Evolutionary conservation across 2,888 invertebrate genomes (phyloP).

Genomic region (Therioaphis trifolii): DNA sequence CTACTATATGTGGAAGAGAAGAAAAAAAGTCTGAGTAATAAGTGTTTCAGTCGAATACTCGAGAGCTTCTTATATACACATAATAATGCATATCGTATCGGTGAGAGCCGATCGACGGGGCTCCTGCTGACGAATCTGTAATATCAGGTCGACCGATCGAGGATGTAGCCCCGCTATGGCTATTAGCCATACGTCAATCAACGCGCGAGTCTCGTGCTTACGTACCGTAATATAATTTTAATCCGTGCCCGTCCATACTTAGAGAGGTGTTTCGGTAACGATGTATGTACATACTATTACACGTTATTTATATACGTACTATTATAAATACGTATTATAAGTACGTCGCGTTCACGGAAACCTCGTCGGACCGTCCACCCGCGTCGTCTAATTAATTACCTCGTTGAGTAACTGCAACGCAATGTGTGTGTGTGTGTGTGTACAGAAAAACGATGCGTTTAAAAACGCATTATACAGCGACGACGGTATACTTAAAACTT

Average conservation of each 20-base stretch:
- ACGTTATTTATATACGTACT: too few relatives aligned
- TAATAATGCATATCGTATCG: background rate
- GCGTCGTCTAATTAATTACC: slow-evolving; percentile 33
- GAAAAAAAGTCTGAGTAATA: background rate
- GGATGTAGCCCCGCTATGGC: background rate
- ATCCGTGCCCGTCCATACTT: background rate
- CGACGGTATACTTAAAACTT: slow-evolving; percentile 25
- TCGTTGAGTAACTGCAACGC: background rate
- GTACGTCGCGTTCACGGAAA: background rate
- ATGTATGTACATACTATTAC: background rate
- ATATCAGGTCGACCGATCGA: slow-evolving; percentile 11
- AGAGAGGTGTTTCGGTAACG: background rate
- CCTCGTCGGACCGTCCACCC: background rate
- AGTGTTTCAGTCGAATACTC: background rate
- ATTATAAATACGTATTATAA: too few relatives aligned
- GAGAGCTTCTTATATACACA: too few relatives aligned
- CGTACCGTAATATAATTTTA: background rate
- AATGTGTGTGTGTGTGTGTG: background rate
- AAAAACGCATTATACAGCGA: slow-evolving; percentile 49
- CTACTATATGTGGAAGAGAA: background rate
- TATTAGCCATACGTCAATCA: slow-evolving; percentile 47
- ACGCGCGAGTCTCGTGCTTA: background rate
- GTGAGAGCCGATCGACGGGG: slow-evolving; percentile 17
- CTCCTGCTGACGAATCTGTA: background rate
- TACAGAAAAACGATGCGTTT: slow-evolving; percentile 24